A percentile compares a stretch with the other conserved stretches of the same genome.
These are phyloP conservation scores for Hippoglossus stenolepis DNA, from an alignment of 2,113 vertebrate species.

Conservation along the genomic window DNA sequence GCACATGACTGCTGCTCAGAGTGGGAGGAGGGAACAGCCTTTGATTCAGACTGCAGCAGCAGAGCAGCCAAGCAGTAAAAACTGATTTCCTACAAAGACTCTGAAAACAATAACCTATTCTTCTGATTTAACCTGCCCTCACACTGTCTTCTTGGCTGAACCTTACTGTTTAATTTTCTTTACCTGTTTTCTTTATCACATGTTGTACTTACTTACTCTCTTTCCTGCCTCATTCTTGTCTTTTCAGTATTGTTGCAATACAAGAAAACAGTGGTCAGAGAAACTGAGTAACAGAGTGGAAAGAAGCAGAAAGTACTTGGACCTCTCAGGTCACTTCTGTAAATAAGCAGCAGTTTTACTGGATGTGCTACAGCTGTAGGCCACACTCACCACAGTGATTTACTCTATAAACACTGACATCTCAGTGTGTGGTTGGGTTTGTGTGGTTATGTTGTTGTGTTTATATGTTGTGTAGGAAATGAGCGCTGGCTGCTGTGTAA, in stretches of 20 bases:
- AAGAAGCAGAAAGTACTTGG: too few relatives aligned
- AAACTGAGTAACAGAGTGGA: too few relatives aligned
- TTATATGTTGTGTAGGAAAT: background rate
- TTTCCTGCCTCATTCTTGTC: background rate
- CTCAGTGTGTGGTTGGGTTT: background rate
- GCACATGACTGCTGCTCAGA: conserved; percentile 41
- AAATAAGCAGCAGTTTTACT: background rate
- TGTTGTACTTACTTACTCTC: background rate
- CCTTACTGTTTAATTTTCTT: background rate
- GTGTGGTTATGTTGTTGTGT: background rate
- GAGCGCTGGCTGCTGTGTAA: background rate
- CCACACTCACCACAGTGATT: background rate
- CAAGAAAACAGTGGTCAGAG: too few relatives aligned
- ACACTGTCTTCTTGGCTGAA: conserved; percentile 17
- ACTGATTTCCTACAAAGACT: conserved; percentile 62
- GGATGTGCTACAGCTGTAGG: background rate
- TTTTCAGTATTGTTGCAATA: conserved; percentile 1
- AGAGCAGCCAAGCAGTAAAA: conserved; percentile 65
- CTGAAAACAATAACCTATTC: conserved; percentile 52
- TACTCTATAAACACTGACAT: background rate
- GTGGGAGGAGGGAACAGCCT: conserved; percentile 30
- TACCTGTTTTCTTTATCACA: background rate
- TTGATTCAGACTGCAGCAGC: conserved; percentile 48
- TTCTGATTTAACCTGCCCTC: conserved; percentile 23
- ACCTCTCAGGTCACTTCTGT: conserved; percentile 6